Base-by-base conservation (phyloP, 2,797 vertebrate species). In the Pipistrellus nathusii region DNA sequence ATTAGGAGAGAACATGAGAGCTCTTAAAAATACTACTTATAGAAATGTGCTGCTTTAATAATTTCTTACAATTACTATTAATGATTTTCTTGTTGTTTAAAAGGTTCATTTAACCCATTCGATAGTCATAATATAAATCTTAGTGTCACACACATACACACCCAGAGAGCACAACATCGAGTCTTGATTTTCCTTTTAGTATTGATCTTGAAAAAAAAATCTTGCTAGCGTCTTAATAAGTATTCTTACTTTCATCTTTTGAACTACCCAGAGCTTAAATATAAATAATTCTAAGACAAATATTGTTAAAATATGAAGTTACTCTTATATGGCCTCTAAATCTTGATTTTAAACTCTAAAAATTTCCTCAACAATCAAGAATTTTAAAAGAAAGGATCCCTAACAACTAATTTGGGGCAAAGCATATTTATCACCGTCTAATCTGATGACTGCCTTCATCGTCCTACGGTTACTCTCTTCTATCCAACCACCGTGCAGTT, bases 291-390 rank as follows among this genome's bases (percentile, higher is more conserved):
- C 94, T 2, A 95, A 69, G 3, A 48, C n/a, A 59, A 30, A 83
- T 21, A 51, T 11, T 91, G 68, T 89, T 73, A 80, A 87, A 91
- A 97, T 14, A n/a, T 55, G 25, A 94, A 94, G 32, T 62, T 89
- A 95, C 14, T 80, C 21, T 64, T 64, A 71, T 11, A 90, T 81
- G 32, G 0, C 44, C 27, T 25, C 73, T 69, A 94, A 53, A 85
- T 75, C 51, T 14, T 17, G 38, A 91, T 80, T 73, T 12, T 25
- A 95, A 81, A 90, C 30, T 85, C 44, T 62, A 18, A 46, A 90
- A 18, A 21, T 41, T 75, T 57, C 35, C 21, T 75, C 69, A 57
- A 68, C 83, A 85, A 38, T 76, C 32, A 90, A 68, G 93, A 82
- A 92, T 38, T 95, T 62, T 78, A 64, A 89, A 81, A 14, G 10